Conservation (phyloP, 2,888 invertebrate species). For the Papilio gigon region DNA sequence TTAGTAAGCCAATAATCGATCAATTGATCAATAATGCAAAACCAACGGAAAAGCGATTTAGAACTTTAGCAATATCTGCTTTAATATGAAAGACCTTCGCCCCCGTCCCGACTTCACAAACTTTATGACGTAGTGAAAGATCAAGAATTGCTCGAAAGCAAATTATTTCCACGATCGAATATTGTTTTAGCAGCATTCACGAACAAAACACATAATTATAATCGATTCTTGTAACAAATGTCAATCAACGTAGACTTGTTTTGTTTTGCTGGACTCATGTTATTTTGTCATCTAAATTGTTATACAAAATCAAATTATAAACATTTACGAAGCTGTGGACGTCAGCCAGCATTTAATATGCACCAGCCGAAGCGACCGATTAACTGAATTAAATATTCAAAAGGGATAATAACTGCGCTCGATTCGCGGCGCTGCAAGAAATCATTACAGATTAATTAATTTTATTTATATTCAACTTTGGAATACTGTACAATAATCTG, state of each 20-base stretch:
- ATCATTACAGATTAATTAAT: slow-evolving; percentile 5
- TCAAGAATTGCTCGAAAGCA: slow-evolving; percentile 7
- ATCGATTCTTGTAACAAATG: background rate
- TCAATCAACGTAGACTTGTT: background rate
- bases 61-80: slow-evolving; percentile 17
- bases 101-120: background rate
- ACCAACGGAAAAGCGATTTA: slow-evolving; percentile 11
- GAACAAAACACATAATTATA: background rate
- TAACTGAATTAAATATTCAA: background rate
- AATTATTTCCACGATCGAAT: slow-evolving; percentile 7
- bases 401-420: slow-evolving; percentile 3
- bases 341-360: background rate
- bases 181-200: background rate
- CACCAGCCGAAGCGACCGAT: background rate
- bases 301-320: background rate
- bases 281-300: background rate
- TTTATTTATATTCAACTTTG: background rate
- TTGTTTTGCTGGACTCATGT: too few species aligned
- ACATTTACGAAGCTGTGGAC: background rate
- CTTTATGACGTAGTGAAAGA: slow-evolving; percentile 13
- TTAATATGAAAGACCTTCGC: slow-evolving; percentile 10
- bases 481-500: background rate
- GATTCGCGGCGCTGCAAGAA: background rate
- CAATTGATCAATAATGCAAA: slow-evolving; percentile 8
- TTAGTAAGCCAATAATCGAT: background rate